Conservation (phyloP, 2,888 invertebrate species). For the Fragum whitleyi region DNA sequence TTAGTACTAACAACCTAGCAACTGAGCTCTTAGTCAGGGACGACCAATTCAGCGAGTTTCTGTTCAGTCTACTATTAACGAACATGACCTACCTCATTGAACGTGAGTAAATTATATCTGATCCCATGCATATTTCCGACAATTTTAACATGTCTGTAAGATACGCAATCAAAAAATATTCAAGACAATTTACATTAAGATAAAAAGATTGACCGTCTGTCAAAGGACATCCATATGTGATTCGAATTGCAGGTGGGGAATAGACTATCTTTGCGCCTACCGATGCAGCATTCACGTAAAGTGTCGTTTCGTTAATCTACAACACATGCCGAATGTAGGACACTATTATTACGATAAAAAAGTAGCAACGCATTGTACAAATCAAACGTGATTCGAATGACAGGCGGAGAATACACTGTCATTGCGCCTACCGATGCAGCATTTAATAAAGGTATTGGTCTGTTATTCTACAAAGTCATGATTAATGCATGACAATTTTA, state of each 20-base stretch:
- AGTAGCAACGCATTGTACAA: background rate
- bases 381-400: no score
- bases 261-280: slow-evolving; percentile 75
- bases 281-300: slow-evolving; percentile 57
- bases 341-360: background rate
- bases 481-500: slow-evolving; percentile 3
- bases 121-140: background rate
- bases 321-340: slow-evolving; percentile 1
- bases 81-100: slow-evolving; percentile 36
- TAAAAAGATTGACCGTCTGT: no score
- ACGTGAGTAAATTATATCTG: slow-evolving; percentile 28
- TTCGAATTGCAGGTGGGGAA: slow-evolving; percentile 51
- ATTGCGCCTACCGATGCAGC: slow-evolving; percentile 75
- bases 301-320: background rate
- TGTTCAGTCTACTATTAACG: slow-evolving; percentile 35
- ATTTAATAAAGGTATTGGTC: background rate
- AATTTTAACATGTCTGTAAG: background rate
- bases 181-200: no score
- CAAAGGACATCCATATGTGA: no score
- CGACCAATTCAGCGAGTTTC: slow-evolving; percentile 43
- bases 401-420: slow-evolving; percentile 68
- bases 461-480: background rate
- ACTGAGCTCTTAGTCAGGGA: slow-evolving; percentile 41
- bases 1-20: slow-evolving; percentile 40
- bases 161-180: no score